phyloP scores from a whole-genome alignment of 1,140 invertebrate species.

The Drosophila lacteicornis region DNA sequence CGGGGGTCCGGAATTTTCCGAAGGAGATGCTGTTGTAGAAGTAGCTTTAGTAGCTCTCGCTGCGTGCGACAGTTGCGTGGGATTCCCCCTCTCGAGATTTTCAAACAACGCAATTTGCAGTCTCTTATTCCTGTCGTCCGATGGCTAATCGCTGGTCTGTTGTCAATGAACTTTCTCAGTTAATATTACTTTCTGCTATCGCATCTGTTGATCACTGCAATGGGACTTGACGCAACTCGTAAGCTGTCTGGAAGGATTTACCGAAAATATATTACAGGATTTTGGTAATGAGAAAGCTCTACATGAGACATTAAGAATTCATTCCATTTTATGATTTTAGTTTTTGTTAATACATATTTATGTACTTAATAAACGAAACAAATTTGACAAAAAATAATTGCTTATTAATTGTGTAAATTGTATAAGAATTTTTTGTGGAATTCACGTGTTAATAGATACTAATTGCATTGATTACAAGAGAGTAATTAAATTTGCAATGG shows the following conservation, averaged over 20 bases:
- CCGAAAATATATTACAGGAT: background rate
- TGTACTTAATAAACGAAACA: background rate
- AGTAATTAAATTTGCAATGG: background rate
- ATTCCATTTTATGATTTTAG: background rate
- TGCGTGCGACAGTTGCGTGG: slow-evolving; percentile 15
- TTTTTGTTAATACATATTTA: background rate
- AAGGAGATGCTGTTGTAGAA: slow-evolving; percentile 1
- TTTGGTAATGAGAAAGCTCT: background rate
- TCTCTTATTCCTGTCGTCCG: slow-evolving; percentile 1
- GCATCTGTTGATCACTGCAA: background rate
- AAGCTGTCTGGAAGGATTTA: background rate
- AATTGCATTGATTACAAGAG: background rate
- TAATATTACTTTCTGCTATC: background rate
- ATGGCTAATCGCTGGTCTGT: background rate
- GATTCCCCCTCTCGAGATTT: background rate
- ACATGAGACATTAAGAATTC: background rate
- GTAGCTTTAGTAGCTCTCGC: background rate
- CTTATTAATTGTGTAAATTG: background rate
- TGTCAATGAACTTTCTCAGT: background rate
- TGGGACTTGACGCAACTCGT: too few relatives aligned
- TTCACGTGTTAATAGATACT: background rate
- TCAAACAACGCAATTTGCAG: slow-evolving; percentile 13
- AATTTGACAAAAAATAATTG: too few relatives aligned
- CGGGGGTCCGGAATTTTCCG: slow-evolving; percentile 4
- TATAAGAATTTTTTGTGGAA: background rate